Conservation (phyloP, 2,113 vertebrate genomes). For the Piaya cayana region DNA sequence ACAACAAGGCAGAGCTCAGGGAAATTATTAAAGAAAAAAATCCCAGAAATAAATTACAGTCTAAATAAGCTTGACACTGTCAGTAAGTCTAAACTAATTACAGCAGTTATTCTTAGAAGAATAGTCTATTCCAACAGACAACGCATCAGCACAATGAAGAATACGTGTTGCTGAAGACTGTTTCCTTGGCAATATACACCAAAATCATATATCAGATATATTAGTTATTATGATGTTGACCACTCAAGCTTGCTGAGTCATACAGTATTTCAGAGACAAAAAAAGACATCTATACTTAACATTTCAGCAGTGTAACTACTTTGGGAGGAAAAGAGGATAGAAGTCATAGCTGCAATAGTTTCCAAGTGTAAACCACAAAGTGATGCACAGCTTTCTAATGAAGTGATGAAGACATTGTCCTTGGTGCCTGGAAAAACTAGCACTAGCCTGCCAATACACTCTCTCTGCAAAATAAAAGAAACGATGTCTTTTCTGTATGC, state of each 20-base stretch:
- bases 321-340: background rate
- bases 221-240: conserved; percentile 12
- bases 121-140: background rate
- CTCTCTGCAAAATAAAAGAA: background rate
- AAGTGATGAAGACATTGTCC: background rate
- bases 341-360: background rate
- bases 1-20: background rate
- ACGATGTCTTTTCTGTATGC: background rate
- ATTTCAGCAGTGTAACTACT: background rate
- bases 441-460: background rate
- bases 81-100: background rate
- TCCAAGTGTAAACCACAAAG: background rate
- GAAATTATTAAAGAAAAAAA: conserved; percentile 4
- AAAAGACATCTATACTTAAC: background rate
- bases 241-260: conserved; percentile 2
- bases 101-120: background rate
- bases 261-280: background rate
- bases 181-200: background rate
- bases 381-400: background rate
- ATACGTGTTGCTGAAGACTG: background rate
- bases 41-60: background rate
- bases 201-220: conserved; percentile 28
- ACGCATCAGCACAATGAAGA: background rate
- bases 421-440: background rate
- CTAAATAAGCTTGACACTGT: background rate